Conservation (phyloP, 2,888 invertebrate species). For the Erebia epiphron region DNA sequence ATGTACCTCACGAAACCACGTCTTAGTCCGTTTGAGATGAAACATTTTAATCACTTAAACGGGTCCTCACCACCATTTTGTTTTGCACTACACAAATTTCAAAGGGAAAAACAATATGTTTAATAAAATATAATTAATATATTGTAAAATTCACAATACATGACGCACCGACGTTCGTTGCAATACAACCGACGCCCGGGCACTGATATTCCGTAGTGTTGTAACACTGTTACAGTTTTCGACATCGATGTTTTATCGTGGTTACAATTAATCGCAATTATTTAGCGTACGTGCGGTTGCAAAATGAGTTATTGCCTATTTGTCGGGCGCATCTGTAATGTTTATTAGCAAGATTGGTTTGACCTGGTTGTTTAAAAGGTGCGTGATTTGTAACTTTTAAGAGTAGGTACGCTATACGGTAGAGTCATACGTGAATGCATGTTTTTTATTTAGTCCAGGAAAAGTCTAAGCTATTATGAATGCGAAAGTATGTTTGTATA, state of each 20-base stretch:
- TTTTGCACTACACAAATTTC: slow-evolving; percentile 32
- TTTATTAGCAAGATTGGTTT: slow-evolving; percentile 7
- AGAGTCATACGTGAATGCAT: no score
- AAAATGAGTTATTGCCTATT: slow-evolving; percentile 25
- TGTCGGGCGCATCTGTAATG: slow-evolving; percentile 8
- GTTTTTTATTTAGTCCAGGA: no score
- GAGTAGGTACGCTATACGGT: no score
- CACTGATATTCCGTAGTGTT: slow-evolving; percentile 51
- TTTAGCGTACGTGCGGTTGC: slow-evolving; percentile 11
- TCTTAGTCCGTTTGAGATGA: slow-evolving; percentile 63
- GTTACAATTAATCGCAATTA: slow-evolving; percentile 10
- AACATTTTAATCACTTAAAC: slow-evolving; percentile 49
- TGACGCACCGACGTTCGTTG: slow-evolving; percentile 51
- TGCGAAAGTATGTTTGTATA: no score
- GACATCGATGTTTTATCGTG: slow-evolving; percentile 33
- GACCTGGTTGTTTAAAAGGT: slow-evolving; percentile 2
- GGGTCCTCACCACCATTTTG: slow-evolving; percentile 39
- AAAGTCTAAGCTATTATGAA: no score
- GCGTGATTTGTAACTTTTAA: background rate
- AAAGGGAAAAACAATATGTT: slow-evolving; percentile 42
- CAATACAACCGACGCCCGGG: slow-evolving; percentile 41
- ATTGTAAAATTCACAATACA: slow-evolving; percentile 35
- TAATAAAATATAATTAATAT: slow-evolving; percentile 41
- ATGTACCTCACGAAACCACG: slow-evolving; percentile 70
- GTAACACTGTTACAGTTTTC: slow-evolving; percentile 41